Evolutionary conservation across 2,888 invertebrate species (phyloP), one percentile per base, ranked within the genome.

Genomic region (Noctua janthe): DNA sequence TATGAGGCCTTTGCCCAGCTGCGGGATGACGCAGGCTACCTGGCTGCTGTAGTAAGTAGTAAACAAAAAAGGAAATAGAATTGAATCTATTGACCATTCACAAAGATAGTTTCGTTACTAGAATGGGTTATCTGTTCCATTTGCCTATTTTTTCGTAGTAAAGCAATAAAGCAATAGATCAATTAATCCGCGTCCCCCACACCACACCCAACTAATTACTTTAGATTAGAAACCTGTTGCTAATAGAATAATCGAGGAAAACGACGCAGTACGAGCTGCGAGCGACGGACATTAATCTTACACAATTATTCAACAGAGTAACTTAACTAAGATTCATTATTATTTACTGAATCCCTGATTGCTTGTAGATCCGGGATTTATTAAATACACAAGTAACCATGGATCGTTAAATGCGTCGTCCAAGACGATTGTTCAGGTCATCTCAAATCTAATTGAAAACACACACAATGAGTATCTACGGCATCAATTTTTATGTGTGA

Each of bases 171-270:
- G 11, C 23, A 43, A 79, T 29, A 64, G 4, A n/a, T 1, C 17
- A 43, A 59, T 23, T 3, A 51, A 78, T 13, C 49, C 11, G 5
- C 20, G 7, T 39, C 8, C 17, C 17, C 43, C 49, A 17, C 3
- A 17, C 20, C 17, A 66, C 20, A 4, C 6, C 35, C 35, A 56
- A 59, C 35, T 66, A 80, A 71, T 83, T 69, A 23, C 54, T 69
- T 76, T 4, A 70, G 4, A 29, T 82, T 64, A 64, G 8, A 69
- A 83, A 73, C 75, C 59, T 76, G 83, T 87, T 87, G 56, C 70
- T 83, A 66, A 72, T 59, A 69, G n/a, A 35, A 69, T 76, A 70
- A 66, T 72, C 35, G 43, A 76, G 71, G 51, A 54, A 59, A 39
- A 82, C 69, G 17, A 17, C 56, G n/a, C 47, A 67, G n/a, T 4